phyloP scores from a whole-genome alignment of 2,797 vertebrate genomes.

The Channallabes apus region DNA sequence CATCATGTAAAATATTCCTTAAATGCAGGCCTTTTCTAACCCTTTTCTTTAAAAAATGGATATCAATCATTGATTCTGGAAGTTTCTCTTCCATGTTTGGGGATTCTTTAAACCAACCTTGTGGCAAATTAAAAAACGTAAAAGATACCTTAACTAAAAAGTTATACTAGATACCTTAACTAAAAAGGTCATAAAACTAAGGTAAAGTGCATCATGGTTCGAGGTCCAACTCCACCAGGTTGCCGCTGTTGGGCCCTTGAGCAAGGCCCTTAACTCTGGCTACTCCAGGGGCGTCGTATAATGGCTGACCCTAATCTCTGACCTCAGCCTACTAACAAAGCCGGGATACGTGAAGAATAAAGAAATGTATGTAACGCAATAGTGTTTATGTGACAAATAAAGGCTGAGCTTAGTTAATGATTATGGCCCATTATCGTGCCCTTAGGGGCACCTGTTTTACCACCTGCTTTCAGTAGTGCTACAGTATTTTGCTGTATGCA shows the following conservation, averaged over 20 bases:
- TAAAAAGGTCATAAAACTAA: background rate
- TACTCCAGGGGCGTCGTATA: no score
- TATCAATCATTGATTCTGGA: background rate
- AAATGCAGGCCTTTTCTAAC: no score
- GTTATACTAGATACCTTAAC: background rate
- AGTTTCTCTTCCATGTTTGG: background rate
- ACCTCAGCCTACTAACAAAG: no score
- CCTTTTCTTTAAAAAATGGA: no score
- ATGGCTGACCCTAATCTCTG: no score
- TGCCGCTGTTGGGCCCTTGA: no score
- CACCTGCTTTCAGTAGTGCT: background rate
- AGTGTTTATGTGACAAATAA: background rate
- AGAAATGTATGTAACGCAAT: no score
- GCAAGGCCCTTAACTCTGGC: no score
- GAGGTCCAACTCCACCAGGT: no score
- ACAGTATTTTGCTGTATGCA: no score
- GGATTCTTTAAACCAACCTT: background rate
- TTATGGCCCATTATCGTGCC: background rate
- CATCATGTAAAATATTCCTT: background rate
- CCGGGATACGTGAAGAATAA: no score
- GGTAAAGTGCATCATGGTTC: background rate
- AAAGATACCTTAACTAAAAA: background rate
- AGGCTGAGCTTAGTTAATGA: background rate
- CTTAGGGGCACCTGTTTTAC: background rate
- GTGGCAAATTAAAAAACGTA: background rate